These are phyloP conservation scores for Hyphantria cunea DNA, from an alignment of 1,140 invertebrate species.

Conservation along the genomic window DNA sequence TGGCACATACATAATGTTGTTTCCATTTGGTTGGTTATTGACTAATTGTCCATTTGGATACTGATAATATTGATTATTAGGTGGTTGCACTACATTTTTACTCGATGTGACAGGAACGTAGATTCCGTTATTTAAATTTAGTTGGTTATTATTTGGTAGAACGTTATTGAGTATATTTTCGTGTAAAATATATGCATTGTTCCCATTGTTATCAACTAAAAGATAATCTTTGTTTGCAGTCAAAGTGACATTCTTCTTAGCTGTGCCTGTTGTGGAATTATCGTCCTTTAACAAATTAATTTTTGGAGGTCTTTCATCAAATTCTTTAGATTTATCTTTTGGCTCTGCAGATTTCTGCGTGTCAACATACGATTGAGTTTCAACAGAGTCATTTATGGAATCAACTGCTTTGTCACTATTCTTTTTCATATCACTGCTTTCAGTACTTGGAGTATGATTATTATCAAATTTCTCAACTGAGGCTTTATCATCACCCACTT, in stretches of 20 bases:
- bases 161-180: constrained; percentile 6
- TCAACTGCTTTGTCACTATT: background rate
- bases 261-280: background rate
- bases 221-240: constrained; percentile 14
- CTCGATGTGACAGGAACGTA: background rate
- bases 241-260: background rate
- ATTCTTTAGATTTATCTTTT: background rate
- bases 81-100: no score
- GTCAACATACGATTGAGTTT: background rate
- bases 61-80: no score
- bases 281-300: constrained; percentile 2
- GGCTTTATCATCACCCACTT: background rate
- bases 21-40: no score
- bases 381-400: background rate
- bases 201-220: constrained; percentile 4
- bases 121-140: background rate
- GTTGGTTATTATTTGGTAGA: constrained; percentile 2
- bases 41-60: no score
- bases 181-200: constrained; percentile 12
- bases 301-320: constrained; percentile 6
- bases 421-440: background rate
- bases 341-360: background rate
- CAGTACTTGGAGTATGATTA: background rate
- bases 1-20: no score
- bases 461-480: background rate